Base-by-base conservation (phyloP, 1,140 invertebrate genomes). In the Steinernema khuongi region DNA sequence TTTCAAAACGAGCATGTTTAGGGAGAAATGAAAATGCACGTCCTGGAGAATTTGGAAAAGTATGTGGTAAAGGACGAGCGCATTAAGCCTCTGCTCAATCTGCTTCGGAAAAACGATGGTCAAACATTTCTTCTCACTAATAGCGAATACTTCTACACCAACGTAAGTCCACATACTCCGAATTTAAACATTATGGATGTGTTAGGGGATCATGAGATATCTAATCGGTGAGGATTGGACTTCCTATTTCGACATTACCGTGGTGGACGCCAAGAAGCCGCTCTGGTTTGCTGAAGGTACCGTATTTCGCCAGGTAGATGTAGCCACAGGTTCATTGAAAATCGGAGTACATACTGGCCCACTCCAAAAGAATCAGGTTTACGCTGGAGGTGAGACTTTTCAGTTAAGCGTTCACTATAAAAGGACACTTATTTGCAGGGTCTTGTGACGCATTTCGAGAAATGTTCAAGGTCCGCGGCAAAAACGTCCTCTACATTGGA, bases 371-470 rank as follows among this genome's bases (percentile, higher is more conserved):
- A 88, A 87, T 22, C 87, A 88, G 69, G 88, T 91, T 26, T 91
- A 91, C 83, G 90, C 90, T 41, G 90, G 90, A 82, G 90, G 90
- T 87, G 85, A 29, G n/a, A 67, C 69, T 36, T 22, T 60, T 14
- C 11, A 7, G 11, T 60, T 7, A 22, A 22, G 26, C 7, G n/a
- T 11, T 41, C 7, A 60, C 26, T 4, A 60, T 22, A n/a, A 17
- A 60, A 14, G 7, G 7, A 7, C 50, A 22, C n/a, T n/a, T n/a
- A n/a, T 17, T 32, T 83, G 76, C 85, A 90, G 92, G 94, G 28
- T 96, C 93, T 0, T 97, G 94, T 86, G 94, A 97, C 84, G 94
- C 97, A 0, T 97, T 99, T 86, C 96, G 94, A 4, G 91, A 95
- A 80, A 87, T 98, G 78, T 94, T 99, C 79, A 92, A 94, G 33